Conservation (phyloP, 1,140 invertebrate genomes). For the Neuroterus valhalla region DNA sequence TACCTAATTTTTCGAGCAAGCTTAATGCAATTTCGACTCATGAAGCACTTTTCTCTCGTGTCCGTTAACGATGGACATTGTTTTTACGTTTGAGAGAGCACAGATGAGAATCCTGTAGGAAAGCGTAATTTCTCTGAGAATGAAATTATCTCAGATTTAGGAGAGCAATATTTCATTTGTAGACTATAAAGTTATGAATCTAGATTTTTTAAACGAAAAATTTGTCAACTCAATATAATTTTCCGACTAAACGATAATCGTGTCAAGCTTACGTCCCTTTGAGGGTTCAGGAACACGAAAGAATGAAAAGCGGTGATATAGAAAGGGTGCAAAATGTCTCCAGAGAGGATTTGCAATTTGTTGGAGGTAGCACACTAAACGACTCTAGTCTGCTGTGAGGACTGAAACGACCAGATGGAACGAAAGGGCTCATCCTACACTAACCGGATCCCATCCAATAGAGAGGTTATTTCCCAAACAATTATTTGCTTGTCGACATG, state of each 20-base stretch:
- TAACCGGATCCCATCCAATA: constrained; percentile 4
- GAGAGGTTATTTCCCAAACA: constrained; percentile 17
- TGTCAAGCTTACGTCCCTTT: background rate
- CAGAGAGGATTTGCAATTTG: background rate
- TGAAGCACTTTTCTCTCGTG: constrained; percentile 20
- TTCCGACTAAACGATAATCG: too few relatives aligned
- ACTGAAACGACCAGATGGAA: background rate
- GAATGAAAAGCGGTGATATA: background rate
- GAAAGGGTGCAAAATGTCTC: background rate
- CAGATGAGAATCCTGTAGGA: constrained; percentile 3
- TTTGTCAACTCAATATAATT: too few relatives aligned
- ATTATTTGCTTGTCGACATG: constrained; percentile 25
- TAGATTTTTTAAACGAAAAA: too few relatives aligned
- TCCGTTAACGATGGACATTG: constrained; percentile 19
- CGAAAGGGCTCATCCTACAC: constrained; percentile 15
- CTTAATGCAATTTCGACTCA: constrained; percentile 18
- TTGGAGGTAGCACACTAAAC: background rate
- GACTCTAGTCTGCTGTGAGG: constrained; percentile 7
- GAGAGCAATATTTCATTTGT: background rate
- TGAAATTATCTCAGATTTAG: background rate
- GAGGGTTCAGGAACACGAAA: background rate
- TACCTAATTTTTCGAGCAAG: constrained; percentile 2
- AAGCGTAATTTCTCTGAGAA: constrained; percentile 18
- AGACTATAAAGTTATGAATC: too few relatives aligned
- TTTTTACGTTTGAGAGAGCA: constrained; percentile 17